Conservation (phyloP, 2,797 vertebrate genomes). For the Hozukius guyotensis region DNA sequence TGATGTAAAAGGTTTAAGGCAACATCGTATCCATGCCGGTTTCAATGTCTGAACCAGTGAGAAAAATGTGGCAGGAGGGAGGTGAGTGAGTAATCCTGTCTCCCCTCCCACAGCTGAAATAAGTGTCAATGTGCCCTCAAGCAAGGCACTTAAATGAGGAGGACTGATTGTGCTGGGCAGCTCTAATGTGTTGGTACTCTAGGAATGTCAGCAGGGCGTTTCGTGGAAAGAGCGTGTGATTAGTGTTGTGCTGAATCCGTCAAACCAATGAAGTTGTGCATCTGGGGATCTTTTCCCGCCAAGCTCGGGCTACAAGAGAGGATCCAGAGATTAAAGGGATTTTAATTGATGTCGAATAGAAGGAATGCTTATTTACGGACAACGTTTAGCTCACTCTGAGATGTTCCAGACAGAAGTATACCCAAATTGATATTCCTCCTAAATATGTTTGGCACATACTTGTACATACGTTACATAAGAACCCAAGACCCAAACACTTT, state of each 20-base stretch:
- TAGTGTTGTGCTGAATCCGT: background rate
- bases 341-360: background rate
- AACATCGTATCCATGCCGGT: background rate
- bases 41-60: background rate
- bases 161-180: constrained; percentile 2
- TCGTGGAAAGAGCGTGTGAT: background rate
- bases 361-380: background rate
- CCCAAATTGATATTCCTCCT: background rate
- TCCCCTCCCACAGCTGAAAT: constrained; percentile 4
- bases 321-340: background rate
- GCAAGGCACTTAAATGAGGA: constrained; percentile 14
- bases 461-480: background rate
- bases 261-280: background rate
- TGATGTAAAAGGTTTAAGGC: background rate
- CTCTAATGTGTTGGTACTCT: constrained; percentile 8
- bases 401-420: background rate
- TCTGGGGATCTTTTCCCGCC: background rate
- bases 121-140: constrained; percentile 20
- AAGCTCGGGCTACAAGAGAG: background rate
- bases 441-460: background rate
- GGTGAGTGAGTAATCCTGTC: constrained; percentile 3
- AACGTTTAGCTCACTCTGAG: background rate
- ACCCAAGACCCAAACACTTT: background rate
- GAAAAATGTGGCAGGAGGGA: background rate
- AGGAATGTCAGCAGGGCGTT: constrained; percentile 17